Evolutionary conservation across 2,113 vertebrate genomes (phyloP).

Genomic region (Nasalis larvatus): DNA sequence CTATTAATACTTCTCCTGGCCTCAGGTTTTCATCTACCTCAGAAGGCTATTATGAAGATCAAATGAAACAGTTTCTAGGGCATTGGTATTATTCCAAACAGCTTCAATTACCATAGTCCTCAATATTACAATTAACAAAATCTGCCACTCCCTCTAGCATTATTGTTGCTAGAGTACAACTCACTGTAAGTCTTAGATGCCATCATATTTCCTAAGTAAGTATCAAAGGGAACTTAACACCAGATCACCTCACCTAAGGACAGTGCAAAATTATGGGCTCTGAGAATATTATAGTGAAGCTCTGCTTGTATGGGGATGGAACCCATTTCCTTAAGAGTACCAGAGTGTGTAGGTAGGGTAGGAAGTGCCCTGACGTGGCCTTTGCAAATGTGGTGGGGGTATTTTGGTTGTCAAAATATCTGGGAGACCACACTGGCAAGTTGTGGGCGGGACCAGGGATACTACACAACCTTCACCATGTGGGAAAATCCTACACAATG

Average conservation of each 20-base stretch:
- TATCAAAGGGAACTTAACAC: background rate
- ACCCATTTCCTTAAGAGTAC: background rate
- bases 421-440: background rate
- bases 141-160: background rate
- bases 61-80: background rate
- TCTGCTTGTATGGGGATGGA: background rate
- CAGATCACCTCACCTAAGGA: background rate
- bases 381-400: background rate
- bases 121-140: background rate
- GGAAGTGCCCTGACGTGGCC: background rate
- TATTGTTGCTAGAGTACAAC: background rate
- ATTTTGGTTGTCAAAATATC: background rate
- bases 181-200: background rate
- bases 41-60: background rate
- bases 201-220: background rate
- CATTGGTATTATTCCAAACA: background rate
- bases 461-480: background rate
- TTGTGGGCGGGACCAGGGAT: background rate
- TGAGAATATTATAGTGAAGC: background rate
- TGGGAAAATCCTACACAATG: background rate
- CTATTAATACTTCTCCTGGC: background rate
- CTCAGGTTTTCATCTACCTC: background rate
- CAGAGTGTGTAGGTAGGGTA: background rate
- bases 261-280: background rate
- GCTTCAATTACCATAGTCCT: background rate